phyloP scores from a whole-genome alignment of 2,113 vertebrate species.

The Notothenia coriiceps region DNA sequence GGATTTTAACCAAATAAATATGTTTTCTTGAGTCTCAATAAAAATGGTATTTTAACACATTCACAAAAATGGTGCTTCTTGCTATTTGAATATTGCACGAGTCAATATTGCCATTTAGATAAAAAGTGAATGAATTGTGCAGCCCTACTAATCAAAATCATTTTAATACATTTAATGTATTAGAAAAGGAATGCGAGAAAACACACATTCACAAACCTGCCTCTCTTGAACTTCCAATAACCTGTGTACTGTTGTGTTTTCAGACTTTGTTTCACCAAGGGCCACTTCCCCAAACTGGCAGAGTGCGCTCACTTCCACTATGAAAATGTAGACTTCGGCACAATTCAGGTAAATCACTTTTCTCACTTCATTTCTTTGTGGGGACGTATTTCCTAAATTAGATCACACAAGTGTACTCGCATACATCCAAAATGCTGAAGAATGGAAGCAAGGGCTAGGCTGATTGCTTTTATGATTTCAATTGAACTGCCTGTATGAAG shows the following conservation, averaged over 20 bases:
- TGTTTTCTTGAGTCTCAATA: too few relatives aligned
- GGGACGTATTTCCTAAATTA: background rate
- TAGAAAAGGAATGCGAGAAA: too few relatives aligned
- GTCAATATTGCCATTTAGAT: too few relatives aligned
- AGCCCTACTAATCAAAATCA: too few relatives aligned
- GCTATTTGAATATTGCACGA: too few relatives aligned
- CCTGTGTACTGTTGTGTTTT: constrained; percentile 54
- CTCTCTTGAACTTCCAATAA: constrained; percentile 49
- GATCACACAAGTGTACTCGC: background rate
- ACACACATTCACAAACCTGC: background rate
- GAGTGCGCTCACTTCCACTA: constrained; percentile 99
- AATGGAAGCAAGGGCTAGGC: background rate
- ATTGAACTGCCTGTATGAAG: constrained; percentile 6
- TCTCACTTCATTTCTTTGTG: background rate
- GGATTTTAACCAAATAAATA: too few relatives aligned
- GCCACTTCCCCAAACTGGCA: constrained; percentile 98
- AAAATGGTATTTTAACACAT: too few relatives aligned
- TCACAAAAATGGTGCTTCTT: too few relatives aligned
- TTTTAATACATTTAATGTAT: too few relatives aligned
- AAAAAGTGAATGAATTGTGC: too few relatives aligned
- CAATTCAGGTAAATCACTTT: constrained; percentile 90
- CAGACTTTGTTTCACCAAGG: constrained; percentile 97
- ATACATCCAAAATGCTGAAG: background rate
- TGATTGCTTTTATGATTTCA: background rate
- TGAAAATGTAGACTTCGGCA: constrained; percentile 98